These are phyloP conservation scores for Laothoe populi DNA, from an alignment of 2,888 invertebrate genomes.

Conservation along the genomic window DNA sequence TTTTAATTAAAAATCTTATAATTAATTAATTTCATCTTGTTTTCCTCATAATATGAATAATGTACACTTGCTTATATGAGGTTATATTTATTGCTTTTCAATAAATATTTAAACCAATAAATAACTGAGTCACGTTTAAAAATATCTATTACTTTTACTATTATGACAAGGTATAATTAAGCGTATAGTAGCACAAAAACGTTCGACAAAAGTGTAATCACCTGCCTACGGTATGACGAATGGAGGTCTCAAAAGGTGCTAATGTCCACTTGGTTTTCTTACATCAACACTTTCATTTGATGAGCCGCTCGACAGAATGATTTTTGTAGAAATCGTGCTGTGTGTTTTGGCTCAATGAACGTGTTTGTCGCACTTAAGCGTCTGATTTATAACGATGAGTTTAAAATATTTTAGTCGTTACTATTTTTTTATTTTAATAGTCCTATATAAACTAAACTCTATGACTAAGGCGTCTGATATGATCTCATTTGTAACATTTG, in stretches of 20 bases:
- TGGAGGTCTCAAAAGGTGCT: constrained; percentile 18
- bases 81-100: neutral
- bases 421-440: neutral
- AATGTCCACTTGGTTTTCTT: constrained; percentile 27
- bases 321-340: constrained; percentile 22
- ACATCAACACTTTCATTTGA: constrained; percentile 27
- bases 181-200: constrained; percentile 13
- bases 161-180: constrained; percentile 8
- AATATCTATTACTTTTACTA: constrained; percentile 13
- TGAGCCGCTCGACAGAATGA: constrained; percentile 20
- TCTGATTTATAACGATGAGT: neutral
- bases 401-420: neutral
- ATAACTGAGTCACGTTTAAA: neutral
- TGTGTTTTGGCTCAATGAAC: constrained; percentile 14
- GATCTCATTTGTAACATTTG: too few relatives aligned
- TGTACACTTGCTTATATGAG: too few relatives aligned
- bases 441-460: too few relatives aligned
- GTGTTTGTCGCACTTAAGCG: neutral
- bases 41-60: too few relatives aligned
- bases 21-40: too few relatives aligned
- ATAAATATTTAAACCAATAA: constrained; percentile 15
- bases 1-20: constrained; percentile 45
- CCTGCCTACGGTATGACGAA: constrained; percentile 18
- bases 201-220: constrained; percentile 20
- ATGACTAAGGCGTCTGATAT: too few relatives aligned